Conservation (phyloP, 2,113 vertebrate genomes). For the Gasterosteus aculeatus region DNA sequence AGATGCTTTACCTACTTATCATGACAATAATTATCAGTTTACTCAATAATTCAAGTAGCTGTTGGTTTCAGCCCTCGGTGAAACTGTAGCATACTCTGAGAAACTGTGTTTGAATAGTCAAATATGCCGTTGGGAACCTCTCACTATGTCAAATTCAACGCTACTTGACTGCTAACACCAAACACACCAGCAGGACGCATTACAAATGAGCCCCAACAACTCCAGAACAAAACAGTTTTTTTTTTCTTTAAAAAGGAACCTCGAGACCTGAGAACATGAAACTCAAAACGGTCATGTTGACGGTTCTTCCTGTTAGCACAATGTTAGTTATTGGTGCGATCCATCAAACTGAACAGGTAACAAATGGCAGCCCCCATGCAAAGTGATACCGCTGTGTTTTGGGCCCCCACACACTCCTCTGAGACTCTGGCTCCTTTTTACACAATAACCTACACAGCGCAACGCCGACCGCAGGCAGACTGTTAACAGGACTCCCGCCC, state of each 20-base stretch:
- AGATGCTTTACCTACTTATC: background rate
- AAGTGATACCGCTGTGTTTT: conserved; percentile 51
- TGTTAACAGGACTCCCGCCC: no score
- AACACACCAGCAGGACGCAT: conserved; percentile 41
- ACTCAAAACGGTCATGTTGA: conserved; percentile 57
- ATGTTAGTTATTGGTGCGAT: conserved; percentile 63
- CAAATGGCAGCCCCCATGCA: conserved; percentile 65
- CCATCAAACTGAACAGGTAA: conserved; percentile 59
- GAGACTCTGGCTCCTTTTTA: conserved; percentile 25
- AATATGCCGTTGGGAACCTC: conserved; percentile 24
- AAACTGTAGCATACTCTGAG: background rate
- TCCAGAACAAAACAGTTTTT: conserved; percentile 37
- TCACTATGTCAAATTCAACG: conserved; percentile 45
- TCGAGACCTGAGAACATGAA: conserved; percentile 62
- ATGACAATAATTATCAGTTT: background rate
- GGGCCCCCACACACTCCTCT: conserved; percentile 35
- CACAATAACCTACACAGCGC: background rate
- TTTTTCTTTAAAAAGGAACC: conserved; percentile 33
- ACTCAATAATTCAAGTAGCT: background rate
- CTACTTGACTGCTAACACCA: conserved; percentile 43
- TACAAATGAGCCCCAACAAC: conserved; percentile 59
- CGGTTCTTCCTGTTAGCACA: conserved; percentile 57
- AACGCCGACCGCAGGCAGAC: background rate
- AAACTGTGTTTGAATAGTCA: background rate
- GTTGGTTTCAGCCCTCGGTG: background rate